Conservation (phyloP, 2,113 vertebrate genomes). For the Onychostruthus taczanowskii region DNA sequence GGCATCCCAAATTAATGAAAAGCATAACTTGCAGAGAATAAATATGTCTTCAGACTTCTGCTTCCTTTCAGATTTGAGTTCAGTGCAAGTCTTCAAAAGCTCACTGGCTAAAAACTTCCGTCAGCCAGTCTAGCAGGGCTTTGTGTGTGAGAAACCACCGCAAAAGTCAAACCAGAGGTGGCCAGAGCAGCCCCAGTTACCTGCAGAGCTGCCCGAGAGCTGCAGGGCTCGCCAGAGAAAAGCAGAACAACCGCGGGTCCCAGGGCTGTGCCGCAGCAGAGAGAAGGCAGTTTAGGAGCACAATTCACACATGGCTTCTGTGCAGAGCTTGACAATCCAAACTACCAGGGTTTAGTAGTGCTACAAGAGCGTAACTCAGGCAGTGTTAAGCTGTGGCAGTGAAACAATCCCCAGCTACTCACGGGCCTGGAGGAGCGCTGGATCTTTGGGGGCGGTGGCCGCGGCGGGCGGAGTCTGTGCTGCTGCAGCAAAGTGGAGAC, state of each 20-base stretch:
- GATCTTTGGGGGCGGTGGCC: constrained; percentile 82
- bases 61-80: constrained; percentile 45
- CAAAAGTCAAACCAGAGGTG: background rate
- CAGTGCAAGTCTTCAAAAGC: constrained; percentile 53
- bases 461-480: constrained; percentile 75
- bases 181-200: constrained; percentile 29
- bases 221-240: constrained; percentile 37
- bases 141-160: background rate
- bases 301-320: constrained; percentile 32
- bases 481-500: constrained; percentile 83
- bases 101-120: constrained; percentile 37
- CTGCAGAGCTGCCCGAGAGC: constrained; percentile 32
- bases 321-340: constrained; percentile 50
- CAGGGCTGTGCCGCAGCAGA: constrained; percentile 55
- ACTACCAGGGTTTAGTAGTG: constrained; percentile 72
- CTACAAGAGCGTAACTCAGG: constrained; percentile 58
- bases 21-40: background rate
- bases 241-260: constrained; percentile 64
- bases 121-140: background rate
- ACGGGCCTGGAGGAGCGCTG: constrained; percentile 79
- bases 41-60: constrained; percentile 10
- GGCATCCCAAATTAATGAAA: background rate
- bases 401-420: constrained; percentile 76
- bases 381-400: constrained; percentile 70
- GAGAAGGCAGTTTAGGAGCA: constrained; percentile 51